Evolutionary conservation across 2,888 invertebrate species (phyloP).

Genomic region (Pyrrhosoma nymphula): DNA sequence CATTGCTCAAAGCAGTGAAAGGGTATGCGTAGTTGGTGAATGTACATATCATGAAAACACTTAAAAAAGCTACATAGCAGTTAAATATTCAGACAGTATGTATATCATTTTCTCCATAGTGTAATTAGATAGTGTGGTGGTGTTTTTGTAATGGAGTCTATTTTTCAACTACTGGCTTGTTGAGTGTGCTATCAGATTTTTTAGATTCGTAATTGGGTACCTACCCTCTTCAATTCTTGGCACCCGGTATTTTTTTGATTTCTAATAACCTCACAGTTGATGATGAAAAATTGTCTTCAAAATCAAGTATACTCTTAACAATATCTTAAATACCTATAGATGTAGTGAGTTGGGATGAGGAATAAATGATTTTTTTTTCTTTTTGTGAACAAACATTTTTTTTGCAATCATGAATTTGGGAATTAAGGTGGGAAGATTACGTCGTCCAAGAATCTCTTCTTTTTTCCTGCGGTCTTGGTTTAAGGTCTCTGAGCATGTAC

Average conservation of each 20-base stretch:
- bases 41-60: neutral
- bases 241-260: neutral
- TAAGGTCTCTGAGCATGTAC: constrained; percentile 79
- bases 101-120: neutral
- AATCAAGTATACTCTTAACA: neutral
- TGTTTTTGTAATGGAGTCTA: neutral
- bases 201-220: neutral
- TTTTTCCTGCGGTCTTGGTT: neutral
- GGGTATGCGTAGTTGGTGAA: constrained; percentile 21
- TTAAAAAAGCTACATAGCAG: constrained; percentile 20
- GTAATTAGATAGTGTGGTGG: neutral
- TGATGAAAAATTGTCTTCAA: neutral
- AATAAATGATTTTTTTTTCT: neutral
- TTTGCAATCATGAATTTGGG: neutral
- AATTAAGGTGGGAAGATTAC: neutral
- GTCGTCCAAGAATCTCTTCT: neutral
- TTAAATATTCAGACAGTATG: constrained; percentile 5
- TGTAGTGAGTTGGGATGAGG: neutral
- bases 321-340: neutral
- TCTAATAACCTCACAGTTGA: neutral
- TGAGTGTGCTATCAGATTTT: neutral
- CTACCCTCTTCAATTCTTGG: neutral
- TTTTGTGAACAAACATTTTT: neutral
- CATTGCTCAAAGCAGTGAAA: constrained; percentile 36
- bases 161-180: neutral